A percentile compares a stretch with the other conserved stretches of the same genome.
Conservation (phyloP, 2,797 vertebrate species). For the Acanthornis magna region DNA sequence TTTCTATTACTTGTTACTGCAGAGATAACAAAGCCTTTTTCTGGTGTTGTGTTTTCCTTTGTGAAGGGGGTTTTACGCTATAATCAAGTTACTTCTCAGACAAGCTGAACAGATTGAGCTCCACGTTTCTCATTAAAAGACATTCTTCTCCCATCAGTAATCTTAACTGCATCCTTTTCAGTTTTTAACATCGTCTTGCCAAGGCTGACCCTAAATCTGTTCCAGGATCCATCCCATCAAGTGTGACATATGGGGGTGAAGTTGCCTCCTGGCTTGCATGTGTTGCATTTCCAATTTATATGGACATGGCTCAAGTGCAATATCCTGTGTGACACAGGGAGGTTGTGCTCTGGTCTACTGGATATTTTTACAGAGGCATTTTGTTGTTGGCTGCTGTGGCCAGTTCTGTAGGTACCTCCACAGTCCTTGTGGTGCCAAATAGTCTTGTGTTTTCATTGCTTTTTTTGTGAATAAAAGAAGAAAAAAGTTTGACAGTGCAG, state of each 20-base stretch:
- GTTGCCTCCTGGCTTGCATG: fast-evolving
- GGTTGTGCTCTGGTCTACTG: not conserved
- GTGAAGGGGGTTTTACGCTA: not conserved
- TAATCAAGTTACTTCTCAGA: slow-evolving; percentile 24
- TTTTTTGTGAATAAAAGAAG: not conserved
- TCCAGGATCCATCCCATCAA: not conserved
- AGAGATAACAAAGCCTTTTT: slow-evolving; percentile 13
- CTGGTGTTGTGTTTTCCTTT: not conserved
- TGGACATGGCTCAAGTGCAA: not conserved
- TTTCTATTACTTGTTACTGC: slow-evolving; percentile 1
- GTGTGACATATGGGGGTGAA: fast-evolving
- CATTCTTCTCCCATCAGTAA: not conserved
- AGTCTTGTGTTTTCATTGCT: not conserved
- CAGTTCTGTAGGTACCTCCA: not conserved
- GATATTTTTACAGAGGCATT: not conserved
- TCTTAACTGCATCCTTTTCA: not conserved
- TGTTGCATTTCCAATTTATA: not conserved
- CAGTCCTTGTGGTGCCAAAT: not conserved
- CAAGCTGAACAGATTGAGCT: slow-evolving; percentile 2
- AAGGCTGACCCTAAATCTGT: not conserved
- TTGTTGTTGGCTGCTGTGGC: not conserved
- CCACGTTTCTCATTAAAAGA: not conserved
- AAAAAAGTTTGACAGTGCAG: not conserved
- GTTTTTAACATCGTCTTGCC: not conserved
- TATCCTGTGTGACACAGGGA: not conserved